A percentile compares a stretch with the other conserved stretches of the same genome.
Conservation (phyloP, 2,888 invertebrate species). For the Mesoligia furuncula region DNA sequence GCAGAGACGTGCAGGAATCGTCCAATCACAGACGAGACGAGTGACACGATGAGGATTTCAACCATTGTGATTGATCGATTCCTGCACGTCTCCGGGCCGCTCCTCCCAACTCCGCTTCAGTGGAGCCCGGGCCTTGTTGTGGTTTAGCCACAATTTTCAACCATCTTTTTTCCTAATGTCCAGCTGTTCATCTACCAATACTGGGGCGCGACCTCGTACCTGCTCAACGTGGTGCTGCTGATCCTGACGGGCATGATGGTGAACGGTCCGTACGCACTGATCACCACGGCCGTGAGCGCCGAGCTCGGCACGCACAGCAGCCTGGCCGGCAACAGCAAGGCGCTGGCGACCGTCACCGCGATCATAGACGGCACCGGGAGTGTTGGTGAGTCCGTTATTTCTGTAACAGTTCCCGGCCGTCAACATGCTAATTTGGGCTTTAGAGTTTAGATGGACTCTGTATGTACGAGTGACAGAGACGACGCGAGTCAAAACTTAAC, state of each 20-base stretch:
- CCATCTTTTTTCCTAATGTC: slow-evolving; percentile 58
- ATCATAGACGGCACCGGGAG: slow-evolving; percentile 99
- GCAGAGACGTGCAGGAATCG: no score
- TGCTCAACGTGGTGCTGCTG: slow-evolving; percentile 92
- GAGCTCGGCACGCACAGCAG: slow-evolving; percentile 97
- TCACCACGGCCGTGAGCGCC: slow-evolving; percentile 98
- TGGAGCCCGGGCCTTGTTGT: no score
- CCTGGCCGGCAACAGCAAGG: slow-evolving; percentile 95
- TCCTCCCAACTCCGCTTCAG: no score
- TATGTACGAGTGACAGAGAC: no score
- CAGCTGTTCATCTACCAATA: slow-evolving; percentile 95
- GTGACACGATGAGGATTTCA: no score
- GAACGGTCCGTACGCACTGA: slow-evolving; percentile 98
- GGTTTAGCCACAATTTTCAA: background rate
- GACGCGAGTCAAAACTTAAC: no score
- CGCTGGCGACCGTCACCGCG: slow-evolving; percentile 98
- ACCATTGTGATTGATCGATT: no score
- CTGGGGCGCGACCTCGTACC: slow-evolving; percentile 92
- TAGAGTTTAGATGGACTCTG: no score
- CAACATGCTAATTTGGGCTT: no score
- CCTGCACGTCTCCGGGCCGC: no score
- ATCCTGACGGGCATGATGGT: slow-evolving; percentile 95
- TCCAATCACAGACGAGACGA: no score
- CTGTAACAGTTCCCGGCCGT: no score
- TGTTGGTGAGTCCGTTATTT: slow-evolving; percentile 83